Base-by-base conservation (phyloP, 1,140 invertebrate genomes). In the Danaus melanippus region DNA sequence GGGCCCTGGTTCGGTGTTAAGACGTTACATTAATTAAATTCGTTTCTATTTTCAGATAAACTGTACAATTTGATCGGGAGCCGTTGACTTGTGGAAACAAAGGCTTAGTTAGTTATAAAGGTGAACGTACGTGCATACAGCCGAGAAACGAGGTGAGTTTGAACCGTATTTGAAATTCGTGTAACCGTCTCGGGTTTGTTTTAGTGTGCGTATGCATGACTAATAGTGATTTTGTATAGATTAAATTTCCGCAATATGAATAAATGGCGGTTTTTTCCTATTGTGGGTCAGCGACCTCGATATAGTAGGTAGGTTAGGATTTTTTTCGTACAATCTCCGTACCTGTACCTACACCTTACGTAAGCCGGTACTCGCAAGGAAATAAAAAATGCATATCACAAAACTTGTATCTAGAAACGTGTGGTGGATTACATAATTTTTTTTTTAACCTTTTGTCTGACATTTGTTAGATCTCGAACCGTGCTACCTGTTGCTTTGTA, bases 41-140 rank as follows among this genome's bases (percentile, higher is more conserved):
- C 75, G 75, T 79, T 84, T 86, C 78, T 86, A 79, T 86, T 86
- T 85, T 69, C 83, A 86, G 83, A 86, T 83, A 78, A 81, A 81
- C 77, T 76, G 72, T 80, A 74, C 71, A 74, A 67, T 74, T 79
- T 82, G 77, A 77, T 74, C 74, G 65, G 75, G 70, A 76, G 80
- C 73, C 74, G 72, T 81, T 78, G 74, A 74, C 71, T 81, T 79
- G 64, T 76, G 66, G 59, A 75, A 82, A 82, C 79, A 82, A 82
- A 85, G 82, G 69, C 75, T 76, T 74, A 74, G 74, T 73, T 79
- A 15, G 15, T 15, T 15, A 15, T 15, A 79, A 78, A 83, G 79
- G 75, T 81, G 71, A 81, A 80, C 73, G 79, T 67, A 74, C 78
- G 77, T 71, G 67, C 52, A 68, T 67, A 74, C 62, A 74, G 15